Evolutionary conservation across 2,797 vertebrate genomes (phyloP), one percentile per base, ranked within the genome.

Genomic region (Cyprinella venusta): DNA sequence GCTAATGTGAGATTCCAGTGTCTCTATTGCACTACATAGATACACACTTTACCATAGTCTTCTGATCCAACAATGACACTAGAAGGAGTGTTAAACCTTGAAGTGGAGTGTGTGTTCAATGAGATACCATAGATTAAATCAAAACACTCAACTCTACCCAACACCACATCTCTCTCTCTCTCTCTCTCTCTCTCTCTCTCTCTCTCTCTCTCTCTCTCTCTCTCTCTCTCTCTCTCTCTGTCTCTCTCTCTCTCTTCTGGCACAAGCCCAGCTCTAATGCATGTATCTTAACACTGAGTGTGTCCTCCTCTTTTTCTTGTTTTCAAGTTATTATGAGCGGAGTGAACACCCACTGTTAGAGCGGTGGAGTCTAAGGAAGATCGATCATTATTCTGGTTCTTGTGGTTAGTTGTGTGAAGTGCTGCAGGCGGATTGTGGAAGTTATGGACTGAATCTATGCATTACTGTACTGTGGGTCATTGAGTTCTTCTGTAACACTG

Each of bases 101-200:
- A 79, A 82, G 80, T 74, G 70, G 42, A 54, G 70, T 42, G 61
- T 67, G 70, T 54, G 70, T 63, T 75, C n/a, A 33, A 82, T 82
- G 80, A 67, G 45, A 82, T 75, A 67, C 33, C 16, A 48, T 75
- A 81, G 45, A 82, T 75, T 54, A 75, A 42, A 75, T 82, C 61
- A 82, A 75, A 82, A 59, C 61, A 16, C 33, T 65, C 61, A 52
- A 45, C 70, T 36, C 56, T 42, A 48, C 21, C 30, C 30, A 40
- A 33, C 30, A 33, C 10, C n/a, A 3, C 30, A 36, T 36, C 33
- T 36, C 33, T 36, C 33, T 6, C 36, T 36, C 36, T 5, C 5
- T 36, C 36, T 36, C 33, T 2, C 5, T 36, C 33, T 5, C 0
- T 33, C 33, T 33, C 33, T 33, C 33, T 5, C 4, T 33, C 33